Conservation (phyloP, 1,140 invertebrate genomes). For the Eubasilissa regina region DNA sequence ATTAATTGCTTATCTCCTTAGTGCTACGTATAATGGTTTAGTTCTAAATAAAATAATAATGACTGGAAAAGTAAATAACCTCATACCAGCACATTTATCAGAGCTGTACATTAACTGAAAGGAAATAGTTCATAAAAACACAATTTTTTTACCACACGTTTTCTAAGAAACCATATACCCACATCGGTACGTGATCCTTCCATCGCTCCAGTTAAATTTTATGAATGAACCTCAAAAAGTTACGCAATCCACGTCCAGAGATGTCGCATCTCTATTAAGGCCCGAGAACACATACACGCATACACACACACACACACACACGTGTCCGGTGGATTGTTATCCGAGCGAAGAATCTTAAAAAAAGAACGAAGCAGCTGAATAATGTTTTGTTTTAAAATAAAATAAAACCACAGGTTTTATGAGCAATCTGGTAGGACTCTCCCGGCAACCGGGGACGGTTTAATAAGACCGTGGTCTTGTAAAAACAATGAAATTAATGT, state of each 20-base stretch:
- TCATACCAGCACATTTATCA: constrained; percentile 7
- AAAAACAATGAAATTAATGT: no score
- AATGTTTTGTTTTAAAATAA: constrained; percentile 29
- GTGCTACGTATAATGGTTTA: no score
- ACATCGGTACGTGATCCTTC: constrained; percentile 14
- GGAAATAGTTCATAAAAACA: no score
- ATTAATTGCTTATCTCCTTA: no score
- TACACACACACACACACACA: no score
- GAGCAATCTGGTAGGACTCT: background rate
- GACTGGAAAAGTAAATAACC: no score
- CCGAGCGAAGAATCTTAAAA: constrained; percentile 5
- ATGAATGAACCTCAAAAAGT: constrained; percentile 29
- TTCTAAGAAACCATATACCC: constrained; percentile 8
- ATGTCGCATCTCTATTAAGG: constrained; percentile 20
- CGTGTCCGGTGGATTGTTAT: constrained; percentile 4
- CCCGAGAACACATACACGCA: no score
- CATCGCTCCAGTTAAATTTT: constrained; percentile 18
- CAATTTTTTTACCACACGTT: background rate
- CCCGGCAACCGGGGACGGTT: background rate
- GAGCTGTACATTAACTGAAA: no score
- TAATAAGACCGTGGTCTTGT: no score
- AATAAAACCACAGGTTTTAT: constrained; percentile 13
- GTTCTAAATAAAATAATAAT: no score
- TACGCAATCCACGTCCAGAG: constrained; percentile 33
- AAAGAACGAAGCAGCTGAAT: constrained; percentile 13